These are phyloP conservation scores for Ptilorrhoa leucosticta DNA, from an alignment of 2,113 vertebrate genomes.

Conservation along the genomic window DNA sequence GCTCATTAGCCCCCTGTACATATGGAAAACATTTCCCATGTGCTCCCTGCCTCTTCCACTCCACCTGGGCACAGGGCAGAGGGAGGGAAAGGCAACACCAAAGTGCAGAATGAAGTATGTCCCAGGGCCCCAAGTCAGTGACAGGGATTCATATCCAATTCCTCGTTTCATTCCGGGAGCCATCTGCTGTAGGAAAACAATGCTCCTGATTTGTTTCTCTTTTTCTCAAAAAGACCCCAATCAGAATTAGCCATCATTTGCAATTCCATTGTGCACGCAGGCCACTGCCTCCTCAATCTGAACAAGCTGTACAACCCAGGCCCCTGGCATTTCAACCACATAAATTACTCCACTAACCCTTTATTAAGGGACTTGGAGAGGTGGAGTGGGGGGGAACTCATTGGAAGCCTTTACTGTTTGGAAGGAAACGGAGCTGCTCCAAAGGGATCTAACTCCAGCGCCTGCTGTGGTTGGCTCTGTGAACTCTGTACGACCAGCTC, in stretches of 20 bases:
- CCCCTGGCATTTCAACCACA: not conserved
- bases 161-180: not conserved
- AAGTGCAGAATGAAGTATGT: not conserved
- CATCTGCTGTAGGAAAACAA: not conserved
- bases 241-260: not conserved
- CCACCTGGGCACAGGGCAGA: not conserved
- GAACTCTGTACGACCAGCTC: slow-evolving; percentile 80
- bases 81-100: not conserved
- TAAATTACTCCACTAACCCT: not conserved
- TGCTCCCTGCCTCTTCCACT: not conserved
- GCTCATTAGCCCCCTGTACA: not conserved
- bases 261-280: not conserved
- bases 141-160: not conserved
- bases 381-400: not conserved
- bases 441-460: slow-evolving; percentile 91
- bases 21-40: rapidly evolving
- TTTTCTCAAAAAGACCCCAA: not conserved
- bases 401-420: slow-evolving; percentile 81
- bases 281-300: not conserved
- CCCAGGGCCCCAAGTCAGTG: not conserved
- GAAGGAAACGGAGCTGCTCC: slow-evolving; percentile 94
- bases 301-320: not conserved
- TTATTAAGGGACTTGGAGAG: not conserved
- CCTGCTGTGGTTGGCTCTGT: slow-evolving; percentile 67
- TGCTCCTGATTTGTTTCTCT: not conserved